Conservation (phyloP, 2,797 vertebrate genomes). For the Falco biarmicus region DNA sequence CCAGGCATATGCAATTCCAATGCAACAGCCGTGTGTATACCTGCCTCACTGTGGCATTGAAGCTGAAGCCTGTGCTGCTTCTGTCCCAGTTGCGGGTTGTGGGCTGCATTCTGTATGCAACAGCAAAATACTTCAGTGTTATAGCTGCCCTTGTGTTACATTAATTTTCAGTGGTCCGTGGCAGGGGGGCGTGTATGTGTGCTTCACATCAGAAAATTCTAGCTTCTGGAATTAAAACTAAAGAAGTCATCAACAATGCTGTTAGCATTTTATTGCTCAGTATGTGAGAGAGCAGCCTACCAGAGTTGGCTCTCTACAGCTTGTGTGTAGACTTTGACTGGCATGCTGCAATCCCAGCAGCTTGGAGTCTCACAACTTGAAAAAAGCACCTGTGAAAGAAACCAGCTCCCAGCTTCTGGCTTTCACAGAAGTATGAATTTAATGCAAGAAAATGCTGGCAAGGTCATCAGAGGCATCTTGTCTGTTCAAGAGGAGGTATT, state of each 20-base stretch:
- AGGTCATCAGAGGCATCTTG: background rate
- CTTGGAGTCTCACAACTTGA: background rate
- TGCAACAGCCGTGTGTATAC: background rate
- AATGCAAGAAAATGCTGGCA: background rate
- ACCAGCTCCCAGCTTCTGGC: background rate
- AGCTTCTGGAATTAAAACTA: background rate
- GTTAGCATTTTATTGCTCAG: background rate
- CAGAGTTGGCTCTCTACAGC: background rate
- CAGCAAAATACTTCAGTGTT: background rate
- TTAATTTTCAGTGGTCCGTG: background rate
- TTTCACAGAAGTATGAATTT: background rate
- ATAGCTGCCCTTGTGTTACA: background rate
- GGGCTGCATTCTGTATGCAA: background rate
- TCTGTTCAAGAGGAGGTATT: background rate
- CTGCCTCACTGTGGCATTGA: background rate
- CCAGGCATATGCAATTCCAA: fast-evolving
- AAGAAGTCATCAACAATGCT: background rate
- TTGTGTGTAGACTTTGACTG: background rate
- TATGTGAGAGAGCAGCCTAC: background rate
- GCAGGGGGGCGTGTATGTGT: background rate
- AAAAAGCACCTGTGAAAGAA: background rate
- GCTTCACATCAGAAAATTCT: background rate
- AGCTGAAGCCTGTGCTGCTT: background rate
- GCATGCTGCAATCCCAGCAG: background rate
- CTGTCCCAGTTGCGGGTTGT: background rate